Evolutionary conservation across 2,888 invertebrate genomes (phyloP), one percentile per base, ranked within the genome.

Genomic region (Uloborus plumipes): DNA sequence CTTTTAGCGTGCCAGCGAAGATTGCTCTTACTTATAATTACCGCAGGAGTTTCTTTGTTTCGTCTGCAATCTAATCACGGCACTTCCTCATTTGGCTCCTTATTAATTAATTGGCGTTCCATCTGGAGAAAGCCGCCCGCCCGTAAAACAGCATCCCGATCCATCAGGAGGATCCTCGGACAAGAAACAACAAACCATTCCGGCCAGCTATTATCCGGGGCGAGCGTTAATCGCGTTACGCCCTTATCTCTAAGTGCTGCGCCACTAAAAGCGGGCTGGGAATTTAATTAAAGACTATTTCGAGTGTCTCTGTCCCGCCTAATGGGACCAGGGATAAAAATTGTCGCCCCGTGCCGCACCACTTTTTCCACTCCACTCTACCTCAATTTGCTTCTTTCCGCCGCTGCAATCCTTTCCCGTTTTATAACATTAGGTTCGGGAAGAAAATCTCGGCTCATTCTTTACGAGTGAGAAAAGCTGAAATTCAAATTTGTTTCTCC

Each of bases 271-370:
- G 55, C 55, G 18, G 55, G 20, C 55, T 20, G n/a, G 55, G 39
- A 55, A 55, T 55, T 55, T 55, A 55, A 55, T 55, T 55, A 55
- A 55, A 55, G 55, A 55, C 55, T 20, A 55, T 55, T 55, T 55
- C 55, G 55, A 20, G n/a, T 55, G 18, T 55, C 55, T 55, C 55
- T 55, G 55, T 20, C 20, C 55, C 20, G 55, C 55, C 20, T 55
- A 55, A 55, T 55, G 55, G 55, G n/a, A 18, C 20, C 55, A 6
- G 20, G 16, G 18, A 55, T 18, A 55, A 55, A 55, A 55, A 55
- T 20, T 55, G 55, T 55, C 55, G 55, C 55, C 20, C 20, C 55
- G n/a, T 20, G 55, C 18, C 18, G 20, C 55, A 18, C 55, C n/a
- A 55, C 55, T 55, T 55, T 55, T 55, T 55, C 20, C 55, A n/a